These are phyloP conservation scores for Anoplius nigerrimus DNA, from an alignment of 2,888 invertebrate genomes.

Conservation along the genomic window DNA sequence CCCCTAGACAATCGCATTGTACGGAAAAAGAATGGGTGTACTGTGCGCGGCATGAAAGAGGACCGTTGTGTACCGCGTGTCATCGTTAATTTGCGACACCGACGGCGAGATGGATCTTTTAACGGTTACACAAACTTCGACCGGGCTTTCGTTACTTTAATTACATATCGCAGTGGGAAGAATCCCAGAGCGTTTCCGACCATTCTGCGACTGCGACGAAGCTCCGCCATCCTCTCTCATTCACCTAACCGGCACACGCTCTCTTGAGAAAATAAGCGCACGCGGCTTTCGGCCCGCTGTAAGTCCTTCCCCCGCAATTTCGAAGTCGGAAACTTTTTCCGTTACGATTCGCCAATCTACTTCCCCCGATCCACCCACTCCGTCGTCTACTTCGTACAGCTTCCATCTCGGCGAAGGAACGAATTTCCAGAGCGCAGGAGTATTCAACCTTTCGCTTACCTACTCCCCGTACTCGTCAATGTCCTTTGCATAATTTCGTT, in stretches of 20 bases:
- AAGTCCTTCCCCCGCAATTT: conserved; percentile 11
- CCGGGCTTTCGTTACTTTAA: conserved; percentile 46
- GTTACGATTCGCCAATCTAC: background rate
- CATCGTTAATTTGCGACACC: background rate
- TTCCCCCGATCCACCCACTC: no score
- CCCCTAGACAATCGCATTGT: no score
- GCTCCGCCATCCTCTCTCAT: conserved; percentile 26
- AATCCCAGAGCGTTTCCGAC: conserved; percentile 57
- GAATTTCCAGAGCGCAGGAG: no score
- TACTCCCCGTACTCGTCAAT: no score
- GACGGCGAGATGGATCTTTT: conserved; percentile 41
- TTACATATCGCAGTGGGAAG: conserved; percentile 55
- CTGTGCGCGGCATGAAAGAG: no score
- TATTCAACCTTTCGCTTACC: no score
- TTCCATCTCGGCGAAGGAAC: no score
- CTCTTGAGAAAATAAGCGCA: conserved; percentile 25
- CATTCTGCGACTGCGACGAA: conserved; percentile 40
- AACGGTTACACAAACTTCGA: conserved; percentile 37
- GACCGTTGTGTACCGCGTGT: no score
- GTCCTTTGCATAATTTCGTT: no score
- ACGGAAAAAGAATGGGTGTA: no score
- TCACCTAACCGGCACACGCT: conserved; percentile 33
- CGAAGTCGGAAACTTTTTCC: conserved; percentile 12
- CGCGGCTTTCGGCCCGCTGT: conserved; percentile 7
- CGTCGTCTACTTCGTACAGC: no score